Evolutionary conservation across 2,888 invertebrate genomes (phyloP).

Genomic region (Eupithecia dodoneata): DNA sequence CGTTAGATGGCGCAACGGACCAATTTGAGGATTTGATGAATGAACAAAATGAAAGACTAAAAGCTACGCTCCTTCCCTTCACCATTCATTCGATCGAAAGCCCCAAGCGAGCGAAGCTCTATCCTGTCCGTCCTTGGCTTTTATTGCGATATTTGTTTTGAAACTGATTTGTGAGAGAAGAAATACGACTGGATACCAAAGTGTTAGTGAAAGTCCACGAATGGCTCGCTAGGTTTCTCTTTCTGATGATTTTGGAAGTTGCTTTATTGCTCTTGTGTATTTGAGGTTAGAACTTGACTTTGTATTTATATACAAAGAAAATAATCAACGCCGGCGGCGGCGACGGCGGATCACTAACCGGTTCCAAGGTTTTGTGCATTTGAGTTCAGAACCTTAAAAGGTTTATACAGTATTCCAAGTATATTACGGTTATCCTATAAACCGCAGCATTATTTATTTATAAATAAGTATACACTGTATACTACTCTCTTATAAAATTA

Average conservation of each 20-base stretch:
- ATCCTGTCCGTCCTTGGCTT: neutral
- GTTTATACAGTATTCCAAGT: neutral
- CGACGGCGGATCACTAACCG: slow-evolving; percentile 2
- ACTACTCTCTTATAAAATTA: too few relatives aligned
- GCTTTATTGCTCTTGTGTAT: slow-evolving; percentile 39
- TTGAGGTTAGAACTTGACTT: slow-evolving; percentile 45
- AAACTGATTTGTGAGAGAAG: neutral
- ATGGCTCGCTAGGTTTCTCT: neutral
- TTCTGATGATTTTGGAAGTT: slow-evolving; percentile 12
- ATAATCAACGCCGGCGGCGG: slow-evolving; percentile 17
- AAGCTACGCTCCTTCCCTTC: slow-evolving; percentile 9
- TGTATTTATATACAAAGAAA: slow-evolving; percentile 38
- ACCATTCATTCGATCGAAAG: slow-evolving; percentile 8
- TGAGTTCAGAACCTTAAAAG: neutral
- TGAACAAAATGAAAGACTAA: slow-evolving; percentile 10
- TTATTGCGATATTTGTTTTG: neutral
- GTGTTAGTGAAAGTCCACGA: neutral
- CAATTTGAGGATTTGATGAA: neutral
- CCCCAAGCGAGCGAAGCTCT: neutral
- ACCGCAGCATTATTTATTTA: too few relatives aligned
- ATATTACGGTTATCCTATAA: neutral
- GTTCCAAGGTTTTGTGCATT: neutral
- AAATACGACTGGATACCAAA: neutral
- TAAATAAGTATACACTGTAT: too few relatives aligned
- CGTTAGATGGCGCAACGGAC: slow-evolving; percentile 31